These are phyloP conservation scores for Blastomussa wellsi DNA, from an alignment of 92 coral and sea anemone genomes.

Conservation along the genomic window DNA sequence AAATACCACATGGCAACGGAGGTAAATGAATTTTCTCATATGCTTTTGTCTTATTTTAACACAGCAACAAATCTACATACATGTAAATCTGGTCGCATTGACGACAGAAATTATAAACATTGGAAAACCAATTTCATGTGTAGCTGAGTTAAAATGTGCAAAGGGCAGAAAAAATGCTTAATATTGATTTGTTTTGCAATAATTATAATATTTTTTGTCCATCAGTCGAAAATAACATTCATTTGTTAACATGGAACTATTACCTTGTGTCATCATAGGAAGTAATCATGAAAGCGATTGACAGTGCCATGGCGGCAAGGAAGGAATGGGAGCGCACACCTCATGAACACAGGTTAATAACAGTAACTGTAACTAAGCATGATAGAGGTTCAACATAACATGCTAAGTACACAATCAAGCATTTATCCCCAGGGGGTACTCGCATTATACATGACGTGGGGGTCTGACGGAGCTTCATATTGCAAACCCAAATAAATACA, in stretches of 20 bases:
- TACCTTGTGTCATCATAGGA: constrained; percentile 38
- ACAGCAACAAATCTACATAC: no score
- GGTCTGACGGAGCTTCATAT: no score
- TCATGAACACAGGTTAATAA: constrained; percentile 77
- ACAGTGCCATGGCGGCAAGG: constrained; percentile 83
- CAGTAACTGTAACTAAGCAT: no score
- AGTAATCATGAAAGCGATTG: constrained; percentile 69
- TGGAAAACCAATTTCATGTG: no score
- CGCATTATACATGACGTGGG: no score
- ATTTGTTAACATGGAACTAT: neutral
- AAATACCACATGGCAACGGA: constrained; percentile 88
- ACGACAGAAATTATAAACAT: no score
- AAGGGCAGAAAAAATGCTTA: neutral
- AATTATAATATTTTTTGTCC: no score
- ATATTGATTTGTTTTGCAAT: neutral
- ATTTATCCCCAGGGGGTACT: no score
- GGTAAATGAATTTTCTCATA: constrained; percentile 42
- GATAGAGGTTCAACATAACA: neutral
- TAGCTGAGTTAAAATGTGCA: no score
- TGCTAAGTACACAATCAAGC: neutral
- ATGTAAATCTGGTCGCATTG: no score
- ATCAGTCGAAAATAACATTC: neutral
- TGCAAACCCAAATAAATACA: no score
- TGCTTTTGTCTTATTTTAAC: neutral
- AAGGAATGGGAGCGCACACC: constrained; percentile 90